Evolutionary conservation across 2,113 vertebrate genomes (phyloP), one percentile per base, ranked within the genome.

Genomic region (Syrrhaptes paradoxus): DNA sequence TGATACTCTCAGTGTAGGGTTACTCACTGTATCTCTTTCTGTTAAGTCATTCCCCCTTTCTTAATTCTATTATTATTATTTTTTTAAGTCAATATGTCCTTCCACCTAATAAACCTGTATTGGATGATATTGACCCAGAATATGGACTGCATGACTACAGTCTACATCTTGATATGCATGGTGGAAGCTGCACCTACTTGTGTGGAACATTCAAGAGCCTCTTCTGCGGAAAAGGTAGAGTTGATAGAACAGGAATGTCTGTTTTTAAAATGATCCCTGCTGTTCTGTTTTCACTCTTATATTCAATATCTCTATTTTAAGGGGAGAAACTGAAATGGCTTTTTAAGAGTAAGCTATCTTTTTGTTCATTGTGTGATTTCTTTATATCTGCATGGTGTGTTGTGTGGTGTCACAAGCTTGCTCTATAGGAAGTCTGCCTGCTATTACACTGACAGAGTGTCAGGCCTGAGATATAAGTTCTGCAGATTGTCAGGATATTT

Each of bases 91-190:
- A 95, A 13, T 98, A 98, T 66, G 34, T 73, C 21, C 88, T 93
- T 59, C 97, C 97, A 17, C 61, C 94, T 62, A 65, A 95, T 76
- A 88, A 65, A 38, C 95, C 98, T 10, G 32, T 97, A 25, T 62
- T 97, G 85, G 98, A 99, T 96, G 99, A 99, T 93, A 65, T 98
- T 93, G 98, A 98, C 95, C 97, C 98, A 3, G 98, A 99, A 46
- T 98, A 98, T 20, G 99, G 99, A 86, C 98, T 99, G 87, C 98
- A 98, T 94, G 98, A 97, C 85, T 99, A 99, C 96, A 95, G 83
- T 8, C 96, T 99, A 46, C 99, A 99, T 75, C 93, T 99, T 34
- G 97, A 97, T 65, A 96, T 99, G 74, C 98, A 99, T 28, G 96
- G 98, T 77, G 96, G 97, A 34, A 97, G 22, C 43, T 83, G 88